Evolutionary conservation across 1,140 invertebrate species (phyloP).

Genomic region (Bombus superbus): DNA sequence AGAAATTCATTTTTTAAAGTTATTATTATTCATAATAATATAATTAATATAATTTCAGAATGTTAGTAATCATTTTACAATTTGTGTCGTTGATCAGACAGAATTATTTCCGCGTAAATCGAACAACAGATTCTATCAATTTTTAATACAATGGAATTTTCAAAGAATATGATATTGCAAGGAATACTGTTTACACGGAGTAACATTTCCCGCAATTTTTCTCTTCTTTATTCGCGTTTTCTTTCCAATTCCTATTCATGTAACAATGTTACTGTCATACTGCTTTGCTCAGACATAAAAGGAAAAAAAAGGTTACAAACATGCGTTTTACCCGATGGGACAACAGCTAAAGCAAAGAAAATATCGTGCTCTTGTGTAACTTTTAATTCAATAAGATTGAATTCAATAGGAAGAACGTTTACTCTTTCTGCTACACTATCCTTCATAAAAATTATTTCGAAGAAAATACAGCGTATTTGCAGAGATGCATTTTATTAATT

Average conservation of each 20-base stretch:
- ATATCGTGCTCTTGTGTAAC: not conserved
- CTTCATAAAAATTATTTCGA: not conserved
- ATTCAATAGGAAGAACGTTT: not conserved
- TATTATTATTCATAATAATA: not conserved
- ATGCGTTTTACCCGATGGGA: not conserved
- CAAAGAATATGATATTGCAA: not conserved
- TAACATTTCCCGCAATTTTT: not conserved
- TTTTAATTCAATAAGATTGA: constrained; percentile 5
- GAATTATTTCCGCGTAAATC: not conserved
- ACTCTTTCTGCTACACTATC: not conserved
- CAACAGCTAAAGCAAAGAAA: not conserved
- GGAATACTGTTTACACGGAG: not conserved
- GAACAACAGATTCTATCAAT: not conserved
- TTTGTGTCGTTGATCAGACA: not conserved
- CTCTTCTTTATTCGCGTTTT: not conserved
- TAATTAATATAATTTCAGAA: not conserved
- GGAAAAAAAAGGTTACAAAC: not conserved
- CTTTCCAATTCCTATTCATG: not conserved
- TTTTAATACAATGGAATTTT: not conserved
- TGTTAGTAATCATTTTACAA: not conserved
- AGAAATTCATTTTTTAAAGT: not conserved
- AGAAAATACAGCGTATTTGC: not conserved
- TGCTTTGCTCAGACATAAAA: not conserved
- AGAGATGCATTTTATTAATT: not conserved
- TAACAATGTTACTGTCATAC: not conserved